Conservation (phyloP, 2,797 vertebrate species). For the Phyllotis vaccarum region DNA sequence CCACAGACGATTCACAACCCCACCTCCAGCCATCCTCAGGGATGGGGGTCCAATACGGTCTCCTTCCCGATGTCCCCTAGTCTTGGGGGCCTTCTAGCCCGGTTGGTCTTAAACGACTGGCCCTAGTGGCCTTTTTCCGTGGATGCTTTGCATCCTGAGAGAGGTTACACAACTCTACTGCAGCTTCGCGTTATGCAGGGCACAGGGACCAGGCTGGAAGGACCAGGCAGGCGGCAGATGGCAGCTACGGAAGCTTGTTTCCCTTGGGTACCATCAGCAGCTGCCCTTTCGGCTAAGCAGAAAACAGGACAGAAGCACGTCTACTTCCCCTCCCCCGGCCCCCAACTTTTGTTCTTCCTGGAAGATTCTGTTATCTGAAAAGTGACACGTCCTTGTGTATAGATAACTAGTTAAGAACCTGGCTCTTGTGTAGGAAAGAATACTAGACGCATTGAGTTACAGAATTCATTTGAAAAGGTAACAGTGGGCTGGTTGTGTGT, state of each 20-base stretch:
- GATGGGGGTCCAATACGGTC: background rate
- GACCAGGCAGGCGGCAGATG: constrained; percentile 47
- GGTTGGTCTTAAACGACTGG: background rate
- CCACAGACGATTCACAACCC: background rate
- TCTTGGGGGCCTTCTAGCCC: background rate
- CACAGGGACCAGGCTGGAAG: background rate
- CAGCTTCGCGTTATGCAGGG: constrained; percentile 58
- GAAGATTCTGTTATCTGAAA: constrained; percentile 8
- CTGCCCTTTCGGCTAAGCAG: background rate
- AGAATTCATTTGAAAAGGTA: background rate
- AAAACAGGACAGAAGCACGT: background rate
- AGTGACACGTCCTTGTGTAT: background rate
- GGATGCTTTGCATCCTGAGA: background rate
- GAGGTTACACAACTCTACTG: constrained; percentile 72
- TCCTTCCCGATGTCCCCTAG: too few species aligned
- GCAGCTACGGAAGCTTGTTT: background rate
- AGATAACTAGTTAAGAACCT: background rate
- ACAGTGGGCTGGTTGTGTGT: background rate
- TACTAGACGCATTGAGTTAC: background rate
- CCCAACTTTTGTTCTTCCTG: background rate
- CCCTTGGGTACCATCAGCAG: background rate
- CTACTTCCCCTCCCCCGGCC: background rate
- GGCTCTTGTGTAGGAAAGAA: background rate
- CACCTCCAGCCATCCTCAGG: background rate
- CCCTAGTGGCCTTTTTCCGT: background rate